These are phyloP conservation scores for Gallinago stenura DNA, from an alignment of 2,797 vertebrate genomes.

Conservation along the genomic window DNA sequence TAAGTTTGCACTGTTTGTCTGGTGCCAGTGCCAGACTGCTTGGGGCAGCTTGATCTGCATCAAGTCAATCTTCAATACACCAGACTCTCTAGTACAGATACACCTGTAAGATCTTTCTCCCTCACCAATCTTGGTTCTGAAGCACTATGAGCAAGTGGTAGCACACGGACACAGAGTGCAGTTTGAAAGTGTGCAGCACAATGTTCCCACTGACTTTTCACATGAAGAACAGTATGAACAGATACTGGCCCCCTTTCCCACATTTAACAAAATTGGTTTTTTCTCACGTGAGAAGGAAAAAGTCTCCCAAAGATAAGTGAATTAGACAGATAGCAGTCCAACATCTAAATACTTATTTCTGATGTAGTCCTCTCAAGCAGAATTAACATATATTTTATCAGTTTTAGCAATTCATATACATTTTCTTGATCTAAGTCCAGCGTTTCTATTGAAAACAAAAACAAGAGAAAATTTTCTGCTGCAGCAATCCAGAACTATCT, in stretches of 20 bases:
- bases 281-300: not conserved
- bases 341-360: not conserved
- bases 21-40: not conserved
- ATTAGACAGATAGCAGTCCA: not conserved
- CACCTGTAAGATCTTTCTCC: not conserved
- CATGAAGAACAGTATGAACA: not conserved
- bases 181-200: not conserved
- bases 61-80: not conserved
- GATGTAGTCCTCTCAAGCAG: not conserved
- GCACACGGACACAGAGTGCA: not conserved
- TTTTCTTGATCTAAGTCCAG: not conserved
- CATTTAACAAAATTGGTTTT: not conserved
- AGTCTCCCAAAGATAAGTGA: not conserved
- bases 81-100: not conserved
- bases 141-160: not conserved
- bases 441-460: not conserved
- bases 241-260: not conserved
- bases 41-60: not conserved
- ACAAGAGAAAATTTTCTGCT: not conserved
- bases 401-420: not conserved
- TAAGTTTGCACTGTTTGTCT: not conserved
- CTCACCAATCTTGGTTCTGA: rapidly evolving
- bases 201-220: not conserved
- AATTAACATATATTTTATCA: not conserved
- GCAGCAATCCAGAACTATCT: not conserved